phyloP scores from a whole-genome alignment of 2,888 invertebrate species.

The Orthosia gracilis region DNA sequence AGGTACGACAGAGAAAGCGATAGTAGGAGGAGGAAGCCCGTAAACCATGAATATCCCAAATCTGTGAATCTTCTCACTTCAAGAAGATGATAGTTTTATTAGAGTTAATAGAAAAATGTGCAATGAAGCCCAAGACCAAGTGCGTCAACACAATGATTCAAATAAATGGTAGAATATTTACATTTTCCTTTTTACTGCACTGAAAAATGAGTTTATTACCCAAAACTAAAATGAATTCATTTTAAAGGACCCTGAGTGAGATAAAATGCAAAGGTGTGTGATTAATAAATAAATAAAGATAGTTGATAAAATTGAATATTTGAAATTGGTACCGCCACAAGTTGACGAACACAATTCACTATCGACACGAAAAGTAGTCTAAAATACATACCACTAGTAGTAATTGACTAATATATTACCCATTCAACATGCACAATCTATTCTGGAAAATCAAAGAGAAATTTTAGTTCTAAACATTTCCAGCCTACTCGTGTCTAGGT shows the following conservation, averaged over 20 bases:
- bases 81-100: constrained; percentile 41
- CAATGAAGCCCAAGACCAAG: constrained; percentile 54
- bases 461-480: constrained; percentile 71
- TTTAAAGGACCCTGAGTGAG: constrained; percentile 16
- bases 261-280: constrained; percentile 17
- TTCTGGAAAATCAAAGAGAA: constrained; percentile 79
- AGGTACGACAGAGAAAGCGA: constrained; percentile 53
- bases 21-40: constrained; percentile 47
- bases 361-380: constrained; percentile 42
- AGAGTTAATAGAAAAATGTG: constrained; percentile 54
- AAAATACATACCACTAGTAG: constrained; percentile 75
- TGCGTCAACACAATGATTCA: constrained; percentile 47
- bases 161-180: constrained; percentile 38
- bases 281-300: constrained; percentile 23
- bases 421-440: constrained; percentile 86
- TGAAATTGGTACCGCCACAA: constrained; percentile 22
- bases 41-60: constrained; percentile 33
- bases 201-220: constrained; percentile 65
- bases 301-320: constrained; percentile 11
- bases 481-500: constrained; percentile 68
- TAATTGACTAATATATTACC: constrained; percentile 74
- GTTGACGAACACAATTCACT: constrained; percentile 33
- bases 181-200: constrained; percentile 72
- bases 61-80: constrained; percentile 4
- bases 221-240: constrained; percentile 18